Percentiles rank a stretch among this genome's conserved stretches.
These are phyloP conservation scores for Puffinus mauretanicus DNA, from an alignment of 2,113 vertebrate species.

Conservation along the genomic window DNA sequence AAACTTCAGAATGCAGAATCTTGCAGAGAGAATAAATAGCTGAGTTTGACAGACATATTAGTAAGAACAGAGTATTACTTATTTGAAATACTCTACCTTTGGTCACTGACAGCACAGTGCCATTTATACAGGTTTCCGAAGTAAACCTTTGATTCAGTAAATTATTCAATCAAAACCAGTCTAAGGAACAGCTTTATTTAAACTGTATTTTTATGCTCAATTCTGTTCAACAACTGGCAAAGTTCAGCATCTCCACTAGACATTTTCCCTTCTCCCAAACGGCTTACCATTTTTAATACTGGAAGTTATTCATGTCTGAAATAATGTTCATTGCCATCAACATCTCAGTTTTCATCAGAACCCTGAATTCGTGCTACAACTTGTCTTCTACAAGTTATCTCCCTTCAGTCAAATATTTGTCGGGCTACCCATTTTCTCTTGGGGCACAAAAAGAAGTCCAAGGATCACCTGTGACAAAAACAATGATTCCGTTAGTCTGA, in stretches of 20 bases:
- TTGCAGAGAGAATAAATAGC: neutral
- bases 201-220: neutral
- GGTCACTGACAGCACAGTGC: neutral
- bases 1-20: neutral
- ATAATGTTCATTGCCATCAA: constrained; percentile 51
- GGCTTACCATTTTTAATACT: constrained; percentile 68
- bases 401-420: constrained; percentile 1
- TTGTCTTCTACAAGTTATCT: constrained; percentile 48
- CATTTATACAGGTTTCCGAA: neutral
- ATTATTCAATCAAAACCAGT: constrained; percentile 50
- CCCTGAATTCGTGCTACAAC: constrained; percentile 43
- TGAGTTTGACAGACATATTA: neutral
- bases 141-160: constrained; percentile 4
- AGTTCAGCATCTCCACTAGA: neutral
- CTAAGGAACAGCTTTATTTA: constrained; percentile 34
- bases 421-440: neutral
- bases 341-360: constrained; percentile 54
- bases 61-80: neutral
- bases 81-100: neutral
- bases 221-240: constrained; percentile 5
- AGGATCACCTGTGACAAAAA: constrained; percentile 60
- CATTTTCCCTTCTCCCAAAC: neutral
- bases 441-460: neutral
- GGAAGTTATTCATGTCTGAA: constrained; percentile 60
- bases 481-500: constrained; percentile 41